Evolutionary conservation across 1,140 invertebrate genomes (phyloP), one percentile per base, ranked within the genome.

Genomic region (Macrostomum lignano): DNA sequence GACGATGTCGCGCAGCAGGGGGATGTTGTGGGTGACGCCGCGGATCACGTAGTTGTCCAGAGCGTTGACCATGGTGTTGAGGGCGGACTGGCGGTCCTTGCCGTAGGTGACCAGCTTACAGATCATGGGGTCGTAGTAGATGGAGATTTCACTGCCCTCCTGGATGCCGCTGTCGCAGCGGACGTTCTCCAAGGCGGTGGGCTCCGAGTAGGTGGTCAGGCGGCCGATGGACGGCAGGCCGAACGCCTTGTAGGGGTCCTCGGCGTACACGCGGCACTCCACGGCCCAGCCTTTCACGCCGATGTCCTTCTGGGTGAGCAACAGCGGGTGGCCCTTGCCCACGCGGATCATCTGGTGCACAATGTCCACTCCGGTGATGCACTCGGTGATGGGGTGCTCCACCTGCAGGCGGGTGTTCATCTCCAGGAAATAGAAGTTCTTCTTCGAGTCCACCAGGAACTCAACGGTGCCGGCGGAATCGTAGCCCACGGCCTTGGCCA

Each of bases 351-450:
- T 71, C 47, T 70, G 65, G 40, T 70, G 65, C 1, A 72, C 68
- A 31, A 72, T 49, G 51, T 72, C 70, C 24, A 72, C 59, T 10
- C 68, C 60, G 33, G 68, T 70, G 28, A 67, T 70, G 43, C 61
- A 64, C 46, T 73, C 71, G 11, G 70, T 72, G 28, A 73, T 68
- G 2, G 71, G 69, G 58, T 73, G 71, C 44, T 73, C 71, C 1
- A 73, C 71, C 51, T 73, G 71, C 4, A 73, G 51, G 31, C 71
- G 50, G 1, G 71, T 72, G 48, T 73, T 73, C 69, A 73, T 71
- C 55, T 74, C 71, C 9, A 74, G 53, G 44, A 73, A 73, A 46
- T 71, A 73, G 46, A 73, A 73, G 39, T 71, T 67, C 40, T 61
- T 61, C 29, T 68, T 40, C 13, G 60, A 56, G 48, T 72, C 70